phyloP scores from a whole-genome alignment of 64 coral and sea anemone genomes.

The Anthopleura sola region DNA sequence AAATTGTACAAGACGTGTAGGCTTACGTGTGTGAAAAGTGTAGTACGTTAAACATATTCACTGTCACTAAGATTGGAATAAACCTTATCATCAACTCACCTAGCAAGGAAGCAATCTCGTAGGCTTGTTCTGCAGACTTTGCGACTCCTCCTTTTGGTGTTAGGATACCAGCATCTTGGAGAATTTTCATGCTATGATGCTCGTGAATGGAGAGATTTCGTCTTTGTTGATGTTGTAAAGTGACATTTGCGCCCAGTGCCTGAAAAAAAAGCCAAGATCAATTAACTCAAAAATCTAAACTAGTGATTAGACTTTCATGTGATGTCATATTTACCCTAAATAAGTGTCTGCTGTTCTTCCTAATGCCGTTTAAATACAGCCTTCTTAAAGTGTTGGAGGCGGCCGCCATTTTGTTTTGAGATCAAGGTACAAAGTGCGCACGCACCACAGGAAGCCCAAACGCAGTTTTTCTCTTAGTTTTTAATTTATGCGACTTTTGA shows the following conservation, averaged over 20 bases:
- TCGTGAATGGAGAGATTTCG: slow-evolving; percentile 87
- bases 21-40: background rate
- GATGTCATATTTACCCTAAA: slow-evolving; percentile 32
- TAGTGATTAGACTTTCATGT: background rate
- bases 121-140: slow-evolving; percentile 83
- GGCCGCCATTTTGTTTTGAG: slow-evolving; percentile 89
- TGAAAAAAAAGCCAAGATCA: slow-evolving; percentile 9
- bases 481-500: background rate
- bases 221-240: slow-evolving; percentile 65
- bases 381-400: slow-evolving; percentile 54
- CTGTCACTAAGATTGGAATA: background rate
- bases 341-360: slow-evolving; percentile 52
- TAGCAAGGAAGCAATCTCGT: slow-evolving; percentile 83
- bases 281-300: background rate
- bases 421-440: background rate
- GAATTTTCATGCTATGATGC: slow-evolving; percentile 93
- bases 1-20: background rate
- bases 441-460: background rate
- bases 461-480: background rate
- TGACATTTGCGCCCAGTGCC: slow-evolving; percentile 56
- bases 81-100: slow-evolving; percentile 18
- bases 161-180: slow-evolving; percentile 91
- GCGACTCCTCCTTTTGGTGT: slow-evolving; percentile 92
- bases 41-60: background rate
- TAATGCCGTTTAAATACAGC: slow-evolving; percentile 51